A percentile compares a stretch with the other conserved stretches of the same genome.
These are phyloP conservation scores for Oligia fasciuncula DNA, from an alignment of 2,888 invertebrate genomes.

Conservation along the genomic window DNA sequence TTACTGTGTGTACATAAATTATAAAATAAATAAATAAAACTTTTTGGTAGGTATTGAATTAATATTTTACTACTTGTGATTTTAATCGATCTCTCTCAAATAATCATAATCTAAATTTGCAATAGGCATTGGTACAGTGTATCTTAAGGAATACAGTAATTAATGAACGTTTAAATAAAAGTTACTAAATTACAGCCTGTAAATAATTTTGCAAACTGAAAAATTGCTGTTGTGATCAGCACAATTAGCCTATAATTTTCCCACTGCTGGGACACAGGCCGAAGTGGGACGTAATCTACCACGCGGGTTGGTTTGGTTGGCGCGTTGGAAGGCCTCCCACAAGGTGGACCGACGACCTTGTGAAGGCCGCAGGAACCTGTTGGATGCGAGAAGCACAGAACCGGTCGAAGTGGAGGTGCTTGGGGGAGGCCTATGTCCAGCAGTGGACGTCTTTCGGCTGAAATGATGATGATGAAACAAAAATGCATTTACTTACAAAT, in stretches of 20 bases:
- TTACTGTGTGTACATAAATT: too few relatives aligned
- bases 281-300: neutral
- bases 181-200: neutral
- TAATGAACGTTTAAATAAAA: neutral
- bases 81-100: neutral
- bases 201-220: neutral
- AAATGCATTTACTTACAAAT: conserved; percentile 44
- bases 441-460: too few relatives aligned
- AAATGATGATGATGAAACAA: neutral
- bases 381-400: too few relatives aligned
- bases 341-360: too few relatives aligned
- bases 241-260: neutral
- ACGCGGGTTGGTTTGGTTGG: neutral
- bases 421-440: too few relatives aligned
- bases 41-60: neutral
- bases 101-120: neutral
- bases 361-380: too few relatives aligned
- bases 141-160: neutral
- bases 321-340: too few relatives aligned
- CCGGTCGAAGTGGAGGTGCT: too few relatives aligned
- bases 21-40: neutral
- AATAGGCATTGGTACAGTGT: neutral
- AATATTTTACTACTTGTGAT: neutral
- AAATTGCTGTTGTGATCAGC: neutral
- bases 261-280: too few relatives aligned